Evolutionary conservation across 92 coral and sea anemone genomes (phyloP), one percentile per base, ranked within the genome.

Genomic region (Anthopleura xanthogrammica): DNA sequence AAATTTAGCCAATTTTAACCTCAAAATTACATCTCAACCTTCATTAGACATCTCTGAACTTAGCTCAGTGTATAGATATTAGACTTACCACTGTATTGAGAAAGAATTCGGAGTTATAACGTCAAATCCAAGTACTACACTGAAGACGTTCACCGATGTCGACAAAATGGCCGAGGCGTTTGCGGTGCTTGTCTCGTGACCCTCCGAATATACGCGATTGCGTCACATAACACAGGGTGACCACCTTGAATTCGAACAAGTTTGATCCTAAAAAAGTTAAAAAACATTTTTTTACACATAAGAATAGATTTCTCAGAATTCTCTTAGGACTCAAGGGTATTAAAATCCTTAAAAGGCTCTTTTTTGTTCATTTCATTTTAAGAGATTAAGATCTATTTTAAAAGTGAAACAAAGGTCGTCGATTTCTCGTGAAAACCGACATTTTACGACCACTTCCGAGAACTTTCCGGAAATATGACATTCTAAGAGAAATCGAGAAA

Each of bases 81-180:
- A 72, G 36, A 83, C 88, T 74, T 83, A 80, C 83, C 83, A 57
- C 42, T 82, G 60, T 80, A 80, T 83, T 20, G 12, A 82, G 20
- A 73, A 82, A 23, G 71, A 86, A 86, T 70, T 41, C 85, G 36
- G 60, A 85, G 36, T 12, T 39, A 89, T 56, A 70, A 60, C 54
- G 83, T 76, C 81, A 78, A 85, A 85, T 85, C 83, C 88, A 79
- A 84, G 66, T 64, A 78, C 52, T 85, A 70, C 39, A 54, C 19
- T 85, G 68, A 52, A 12, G 83, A 78, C 88, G n/a, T 79, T 41
- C 76, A 43, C 88, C 83, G 79, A 79, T 70, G 16, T 80, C 52
- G 88, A 78, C 83, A 93, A 93, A 88, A 93, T 93, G 97, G 97
- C 94, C 94, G 94, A 89, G 81, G 50, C 90, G 85, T 89, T 89